Evolutionary conservation across 2,113 vertebrate species (phyloP).

Genomic region (Poicephalus gulielmi): DNA sequence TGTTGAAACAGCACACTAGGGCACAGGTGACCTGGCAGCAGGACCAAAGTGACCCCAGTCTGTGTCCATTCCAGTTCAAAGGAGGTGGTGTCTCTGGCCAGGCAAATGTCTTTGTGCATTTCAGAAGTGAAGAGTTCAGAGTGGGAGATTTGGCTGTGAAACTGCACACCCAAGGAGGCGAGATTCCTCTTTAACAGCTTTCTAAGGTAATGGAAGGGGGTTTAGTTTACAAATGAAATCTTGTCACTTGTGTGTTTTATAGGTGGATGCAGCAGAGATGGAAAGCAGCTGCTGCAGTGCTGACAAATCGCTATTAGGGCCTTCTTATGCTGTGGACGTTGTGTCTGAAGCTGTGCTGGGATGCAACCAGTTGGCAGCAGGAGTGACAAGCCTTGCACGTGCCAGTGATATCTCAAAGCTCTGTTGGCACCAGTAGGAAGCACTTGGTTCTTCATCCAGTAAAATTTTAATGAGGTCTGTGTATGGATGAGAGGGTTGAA

Average conservation of each 20-base stretch:
- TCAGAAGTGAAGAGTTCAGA: not conserved
- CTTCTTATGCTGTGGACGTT: not conserved
- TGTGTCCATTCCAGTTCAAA: not conserved
- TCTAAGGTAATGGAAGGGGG: not conserved
- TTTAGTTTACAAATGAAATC: not conserved
- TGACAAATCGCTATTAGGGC: not conserved
- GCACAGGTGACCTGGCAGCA: not conserved
- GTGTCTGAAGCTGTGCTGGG: not conserved
- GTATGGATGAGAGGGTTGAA: not conserved
- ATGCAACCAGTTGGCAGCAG: not conserved
- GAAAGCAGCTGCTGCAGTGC: not conserved
- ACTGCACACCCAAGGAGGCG: not conserved
- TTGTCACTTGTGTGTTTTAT: not conserved
- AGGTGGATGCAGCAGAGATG: not conserved
- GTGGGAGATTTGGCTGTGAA: not conserved
- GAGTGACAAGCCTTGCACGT: not conserved
- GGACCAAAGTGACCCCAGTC: not conserved
- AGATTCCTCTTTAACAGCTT: not conserved
- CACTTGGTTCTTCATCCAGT: not conserved
- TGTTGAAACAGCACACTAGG: not conserved
- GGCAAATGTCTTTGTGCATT: not conserved
- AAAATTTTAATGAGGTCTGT: not conserved
- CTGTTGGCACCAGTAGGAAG: not conserved
- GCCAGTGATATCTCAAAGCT: conserved; percentile 32
- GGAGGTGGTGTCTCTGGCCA: not conserved